A percentile compares a stretch with the other conserved stretches of the same genome.
These are phyloP conservation scores for Neolamprologus ventralis DNA, from an alignment of 2,113 vertebrate species.

Conservation along the genomic window DNA sequence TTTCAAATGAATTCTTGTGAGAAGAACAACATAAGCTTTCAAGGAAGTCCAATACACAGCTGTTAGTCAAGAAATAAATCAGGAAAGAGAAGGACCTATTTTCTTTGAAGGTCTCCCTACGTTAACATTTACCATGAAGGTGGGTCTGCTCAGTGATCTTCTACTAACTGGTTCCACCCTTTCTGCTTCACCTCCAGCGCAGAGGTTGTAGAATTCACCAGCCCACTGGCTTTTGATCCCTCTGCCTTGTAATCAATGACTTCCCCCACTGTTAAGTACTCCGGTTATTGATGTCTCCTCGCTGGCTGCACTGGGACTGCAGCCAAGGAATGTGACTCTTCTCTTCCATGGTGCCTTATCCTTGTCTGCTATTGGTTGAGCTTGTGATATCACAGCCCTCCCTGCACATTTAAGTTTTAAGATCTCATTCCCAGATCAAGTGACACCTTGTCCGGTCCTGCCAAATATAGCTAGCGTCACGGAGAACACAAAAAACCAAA, in stretches of 20 bases:
- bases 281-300: constrained; percentile 62
- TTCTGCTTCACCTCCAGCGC: constrained; percentile 34
- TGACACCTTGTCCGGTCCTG: background rate
- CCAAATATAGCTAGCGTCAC: background rate
- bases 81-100: constrained; percentile 1
- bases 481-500: background rate
- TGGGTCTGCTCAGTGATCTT: constrained; percentile 30
- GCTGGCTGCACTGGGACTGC: constrained; percentile 46
- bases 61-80: constrained; percentile 22
- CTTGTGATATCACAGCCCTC: background rate
- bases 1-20: background rate
- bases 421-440: constrained; percentile 1
- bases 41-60: constrained; percentile 3
- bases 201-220: constrained; percentile 28
- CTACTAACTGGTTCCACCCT: constrained; percentile 3
- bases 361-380: constrained; percentile 54
- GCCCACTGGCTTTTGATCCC: constrained; percentile 37
- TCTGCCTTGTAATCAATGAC: constrained; percentile 56
- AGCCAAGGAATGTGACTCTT: constrained; percentile 51
- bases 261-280: constrained; percentile 38
- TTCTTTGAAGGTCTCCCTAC: constrained; percentile 16
- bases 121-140: constrained; percentile 49
- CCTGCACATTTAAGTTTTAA: background rate
- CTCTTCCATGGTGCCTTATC: constrained; percentile 55
- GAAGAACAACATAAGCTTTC: constrained; percentile 18